These are phyloP conservation scores for Scomberomorus guttatus DNA, from an alignment of 2,797 vertebrate species.

Conservation along the genomic window DNA sequence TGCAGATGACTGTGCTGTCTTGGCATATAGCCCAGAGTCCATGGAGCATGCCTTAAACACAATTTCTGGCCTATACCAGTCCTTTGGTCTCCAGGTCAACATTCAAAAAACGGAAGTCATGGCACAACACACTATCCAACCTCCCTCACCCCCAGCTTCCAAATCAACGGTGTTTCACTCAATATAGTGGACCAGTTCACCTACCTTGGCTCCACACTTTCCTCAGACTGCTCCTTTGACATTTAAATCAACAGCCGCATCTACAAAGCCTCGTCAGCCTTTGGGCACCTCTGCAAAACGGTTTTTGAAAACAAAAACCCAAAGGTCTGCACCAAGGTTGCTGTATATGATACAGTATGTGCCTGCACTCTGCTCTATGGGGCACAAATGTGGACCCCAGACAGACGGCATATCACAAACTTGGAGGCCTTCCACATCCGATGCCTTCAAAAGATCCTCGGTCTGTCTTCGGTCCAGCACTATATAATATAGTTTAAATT, in stretches of 20 bases:
- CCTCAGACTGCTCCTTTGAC: slow-evolving; percentile 2
- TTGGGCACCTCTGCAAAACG: not conserved
- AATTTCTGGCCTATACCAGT: slow-evolving; percentile 15
- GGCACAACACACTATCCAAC: too few species aligned
- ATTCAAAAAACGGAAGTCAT: too few species aligned
- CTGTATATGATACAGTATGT: not conserved
- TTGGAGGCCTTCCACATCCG: not conserved
- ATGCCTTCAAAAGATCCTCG: not conserved
- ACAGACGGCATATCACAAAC: not conserved
- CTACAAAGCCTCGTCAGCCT: slow-evolving; percentile 11
- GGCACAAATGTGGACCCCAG: not conserved
- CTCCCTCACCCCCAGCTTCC: too few species aligned
- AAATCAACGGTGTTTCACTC: not conserved
- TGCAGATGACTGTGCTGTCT: slow-evolving; percentile 4
- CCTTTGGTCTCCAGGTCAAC: slow-evolving; percentile 1
- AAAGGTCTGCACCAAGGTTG: slow-evolving; percentile 5
- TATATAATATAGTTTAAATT: too few species aligned
- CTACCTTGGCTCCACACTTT: not conserved
- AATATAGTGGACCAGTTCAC: not conserved
- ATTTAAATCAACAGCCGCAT: slow-evolving; percentile 5
- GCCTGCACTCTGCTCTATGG: not conserved
- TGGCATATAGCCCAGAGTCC: slow-evolving; percentile 21
- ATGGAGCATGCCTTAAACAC: slow-evolving; percentile 22
- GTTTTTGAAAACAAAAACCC: slow-evolving; percentile 6
- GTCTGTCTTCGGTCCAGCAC: too few species aligned